phyloP scores from a whole-genome alignment of 2,888 invertebrate species.

The Xanthia togata region DNA sequence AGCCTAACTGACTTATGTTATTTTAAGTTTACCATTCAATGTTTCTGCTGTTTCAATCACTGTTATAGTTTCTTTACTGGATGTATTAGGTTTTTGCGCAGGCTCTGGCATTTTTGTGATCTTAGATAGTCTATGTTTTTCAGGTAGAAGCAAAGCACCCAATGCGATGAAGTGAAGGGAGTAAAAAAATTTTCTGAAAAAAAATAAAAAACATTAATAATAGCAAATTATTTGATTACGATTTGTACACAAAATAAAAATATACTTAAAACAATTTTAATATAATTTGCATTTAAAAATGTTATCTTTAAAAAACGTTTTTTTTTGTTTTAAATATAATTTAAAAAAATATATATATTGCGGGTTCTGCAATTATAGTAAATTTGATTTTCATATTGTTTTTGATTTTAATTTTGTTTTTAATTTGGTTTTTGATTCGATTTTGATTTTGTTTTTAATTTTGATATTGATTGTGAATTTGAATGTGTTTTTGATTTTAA shows the following conservation, averaged over 20 bases:
- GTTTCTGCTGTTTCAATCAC: constrained; percentile 71
- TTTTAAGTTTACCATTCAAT: constrained; percentile 81
- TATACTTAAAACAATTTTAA: no score
- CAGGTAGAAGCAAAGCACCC: constrained; percentile 85
- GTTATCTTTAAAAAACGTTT: no score
- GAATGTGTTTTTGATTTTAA: no score
- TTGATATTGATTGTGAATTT: no score
- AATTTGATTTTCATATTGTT: no score
- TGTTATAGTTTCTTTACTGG: constrained; percentile 58
- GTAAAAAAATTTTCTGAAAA: constrained; percentile 90
- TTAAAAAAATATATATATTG: no score
- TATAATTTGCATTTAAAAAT: no score
- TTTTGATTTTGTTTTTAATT: no score
- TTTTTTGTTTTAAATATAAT: no score
- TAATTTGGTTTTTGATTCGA: no score
- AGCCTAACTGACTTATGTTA: constrained; percentile 27
- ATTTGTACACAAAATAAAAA: background rate
- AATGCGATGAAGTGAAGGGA: constrained; percentile 88
- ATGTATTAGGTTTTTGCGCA: constrained; percentile 70
- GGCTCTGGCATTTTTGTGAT: constrained; percentile 66
- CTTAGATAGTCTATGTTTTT: constrained; percentile 66
- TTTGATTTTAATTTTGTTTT: no score
- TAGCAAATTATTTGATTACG: background rate
- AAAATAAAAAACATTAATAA: background rate
- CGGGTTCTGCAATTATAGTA: no score